Conservation (phyloP, 2,797 vertebrate species). For the Danio albolineatus region DNA sequence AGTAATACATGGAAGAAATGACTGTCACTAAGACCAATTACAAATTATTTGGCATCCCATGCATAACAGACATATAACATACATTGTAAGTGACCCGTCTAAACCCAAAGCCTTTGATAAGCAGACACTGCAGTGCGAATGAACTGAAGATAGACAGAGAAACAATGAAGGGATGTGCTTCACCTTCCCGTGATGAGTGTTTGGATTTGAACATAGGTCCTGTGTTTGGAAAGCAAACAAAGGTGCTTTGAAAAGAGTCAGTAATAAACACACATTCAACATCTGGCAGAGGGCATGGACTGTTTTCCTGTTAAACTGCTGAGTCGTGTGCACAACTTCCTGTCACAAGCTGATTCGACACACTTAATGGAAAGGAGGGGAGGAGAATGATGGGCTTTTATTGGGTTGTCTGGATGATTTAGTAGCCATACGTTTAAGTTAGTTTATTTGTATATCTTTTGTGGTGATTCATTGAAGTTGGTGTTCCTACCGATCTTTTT, state of each 20-base stretch:
- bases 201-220: not conserved
- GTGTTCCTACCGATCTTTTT: no score
- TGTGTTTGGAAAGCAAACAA: conserved; percentile 19
- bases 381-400: not conserved
- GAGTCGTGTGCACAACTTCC: conserved; percentile 54
- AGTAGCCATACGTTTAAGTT: no score
- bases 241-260: conserved; percentile 41
- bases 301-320: conserved; percentile 65
- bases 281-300: conserved; percentile 57
- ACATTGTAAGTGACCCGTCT: conserved; percentile 7
- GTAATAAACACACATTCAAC: conserved; percentile 24
- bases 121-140: conserved; percentile 49
- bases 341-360: conserved; percentile 56
- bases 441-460: no score
- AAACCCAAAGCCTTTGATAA: conserved; percentile 54
- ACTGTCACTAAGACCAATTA: not conserved
- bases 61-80: not conserved
- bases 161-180: conserved; percentile 54
- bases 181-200: conserved; percentile 51
- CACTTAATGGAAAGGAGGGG: not conserved
- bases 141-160: conserved; percentile 54
- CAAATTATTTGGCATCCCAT: conserved; percentile 7
- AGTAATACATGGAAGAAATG: conserved; percentile 53
- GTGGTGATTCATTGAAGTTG: no score
- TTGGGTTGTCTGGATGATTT: no score